Base-by-base conservation (phyloP, 2,797 vertebrate genomes). In the Amphiprion clarkii region DNA sequence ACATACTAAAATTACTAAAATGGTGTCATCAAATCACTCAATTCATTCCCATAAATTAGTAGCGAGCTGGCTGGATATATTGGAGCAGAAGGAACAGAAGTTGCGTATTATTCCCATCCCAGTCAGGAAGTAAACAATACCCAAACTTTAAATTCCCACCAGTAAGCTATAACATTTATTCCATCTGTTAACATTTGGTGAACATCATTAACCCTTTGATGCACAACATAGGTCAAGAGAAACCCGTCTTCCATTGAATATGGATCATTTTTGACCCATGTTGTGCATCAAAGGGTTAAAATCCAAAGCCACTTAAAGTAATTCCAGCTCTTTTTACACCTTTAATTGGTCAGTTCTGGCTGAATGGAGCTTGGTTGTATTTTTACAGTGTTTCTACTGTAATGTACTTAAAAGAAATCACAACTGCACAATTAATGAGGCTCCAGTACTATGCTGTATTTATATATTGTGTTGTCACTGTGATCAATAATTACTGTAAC, bases 21-120 rank as follows among this genome's bases (percentile, higher is more conserved):
- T 53, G 65, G 29, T 63, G 71, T 55, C 53, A 62, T 79, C 29
- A n/a, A 58, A 78, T 78, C 44, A 66, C 52, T 71, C 13, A 12
- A 46, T 73, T 83, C 17, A 71, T 73, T 74, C 58, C 25, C 46
- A 71, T 12, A 54, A 85, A 79, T 78, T 60, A 83, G 74, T 11
- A 71, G 67, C 17, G 25, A 61, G 42, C 21, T 65, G 31, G 57
- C 53, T 61, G 13, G 46, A 74, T 58, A 48, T 31, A 48, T 23
- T 39, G 6, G 2, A 44, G 40, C 19, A 53, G 49, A 8, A 56
- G 8, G 25, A 16, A 49, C 4, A 2, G n/a, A 63, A 36, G 55
- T 55, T 31, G 33, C 7, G 16, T n/a, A n/a, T 33, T 36, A 17
- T n/a, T 62, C 16, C 36, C 36, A 10, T 39, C 36, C 7, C 36